Evolutionary conservation across 2,113 vertebrate species (phyloP).

Genomic region (Syngnathoides biaculeatus): DNA sequence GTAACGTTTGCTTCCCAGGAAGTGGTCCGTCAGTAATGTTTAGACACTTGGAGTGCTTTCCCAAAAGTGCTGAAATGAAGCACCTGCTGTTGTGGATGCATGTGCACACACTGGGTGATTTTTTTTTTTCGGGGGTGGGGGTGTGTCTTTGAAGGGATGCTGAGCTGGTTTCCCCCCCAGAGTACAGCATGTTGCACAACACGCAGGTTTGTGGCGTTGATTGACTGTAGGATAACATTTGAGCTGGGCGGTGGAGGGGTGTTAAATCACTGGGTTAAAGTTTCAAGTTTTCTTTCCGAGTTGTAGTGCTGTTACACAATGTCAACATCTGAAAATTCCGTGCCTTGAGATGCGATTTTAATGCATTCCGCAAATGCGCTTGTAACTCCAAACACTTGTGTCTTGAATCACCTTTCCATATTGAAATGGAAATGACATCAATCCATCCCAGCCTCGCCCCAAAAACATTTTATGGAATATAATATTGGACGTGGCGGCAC

Average conservation of each 20-base stretch:
- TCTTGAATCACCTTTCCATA: background rate
- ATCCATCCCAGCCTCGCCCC: no score
- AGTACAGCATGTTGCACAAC: slow-evolving; percentile 36
- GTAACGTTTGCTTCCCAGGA: slow-evolving; percentile 61
- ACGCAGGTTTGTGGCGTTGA: slow-evolving; percentile 42
- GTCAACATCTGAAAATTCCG: slow-evolving; percentile 9
- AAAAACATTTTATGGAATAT: no score
- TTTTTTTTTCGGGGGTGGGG: background rate
- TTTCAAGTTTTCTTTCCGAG: slow-evolving; percentile 58
- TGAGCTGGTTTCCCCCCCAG: background rate
- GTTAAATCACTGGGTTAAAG: slow-evolving; percentile 65
- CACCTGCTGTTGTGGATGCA: slow-evolving; percentile 56
- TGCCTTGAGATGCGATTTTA: background rate
- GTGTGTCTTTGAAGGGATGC: background rate
- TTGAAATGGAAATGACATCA: background rate
- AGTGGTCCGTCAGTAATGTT: slow-evolving; percentile 60
- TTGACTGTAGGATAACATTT: slow-evolving; percentile 52
- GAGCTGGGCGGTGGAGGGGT: slow-evolving; percentile 34
- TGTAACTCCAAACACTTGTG: background rate
- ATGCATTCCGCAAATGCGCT: background rate
- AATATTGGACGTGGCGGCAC: no score
- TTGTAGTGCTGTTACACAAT: slow-evolving; percentile 45
- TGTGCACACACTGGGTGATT: background rate
- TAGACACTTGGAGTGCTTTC: slow-evolving; percentile 61
- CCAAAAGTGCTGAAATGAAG: slow-evolving; percentile 61